Conservation (phyloP, 2,797 vertebrate genomes). For the Scyliorhinus canicula region DNA sequence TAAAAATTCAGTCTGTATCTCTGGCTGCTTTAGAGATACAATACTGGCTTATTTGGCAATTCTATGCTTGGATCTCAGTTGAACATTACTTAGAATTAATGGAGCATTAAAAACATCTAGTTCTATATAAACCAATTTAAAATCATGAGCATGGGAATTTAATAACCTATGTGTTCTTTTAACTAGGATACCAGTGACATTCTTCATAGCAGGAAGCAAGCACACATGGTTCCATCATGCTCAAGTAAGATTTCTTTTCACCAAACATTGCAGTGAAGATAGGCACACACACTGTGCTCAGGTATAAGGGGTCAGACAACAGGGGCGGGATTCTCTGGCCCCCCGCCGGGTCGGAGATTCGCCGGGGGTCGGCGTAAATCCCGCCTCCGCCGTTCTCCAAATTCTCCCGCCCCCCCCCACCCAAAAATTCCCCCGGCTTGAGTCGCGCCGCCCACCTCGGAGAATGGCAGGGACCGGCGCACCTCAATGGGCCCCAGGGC, state of each 20-base stretch:
- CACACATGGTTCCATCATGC: not conserved
- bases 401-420: too few relatives aligned
- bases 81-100: not conserved
- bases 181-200: not conserved
- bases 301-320: not conserved
- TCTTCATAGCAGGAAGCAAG: not conserved
- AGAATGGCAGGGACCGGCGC: too few relatives aligned
- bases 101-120: not conserved
- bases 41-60: not conserved
- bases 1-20: not conserved
- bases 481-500: too few relatives aligned
- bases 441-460: too few relatives aligned
- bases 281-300: not conserved
- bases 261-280: too few relatives aligned
- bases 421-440: too few relatives aligned
- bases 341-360: too few relatives aligned
- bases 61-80: not conserved
- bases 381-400: too few relatives aligned
- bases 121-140: not conserved
- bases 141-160: not conserved
- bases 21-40: not conserved
- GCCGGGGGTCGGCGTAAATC: too few relatives aligned
- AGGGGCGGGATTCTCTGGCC: too few relatives aligned
- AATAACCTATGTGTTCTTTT: not conserved
- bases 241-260: not conserved